These are phyloP conservation scores for Rana temporaria DNA, from an alignment of 2,113 vertebrate genomes.

Conservation along the genomic window DNA sequence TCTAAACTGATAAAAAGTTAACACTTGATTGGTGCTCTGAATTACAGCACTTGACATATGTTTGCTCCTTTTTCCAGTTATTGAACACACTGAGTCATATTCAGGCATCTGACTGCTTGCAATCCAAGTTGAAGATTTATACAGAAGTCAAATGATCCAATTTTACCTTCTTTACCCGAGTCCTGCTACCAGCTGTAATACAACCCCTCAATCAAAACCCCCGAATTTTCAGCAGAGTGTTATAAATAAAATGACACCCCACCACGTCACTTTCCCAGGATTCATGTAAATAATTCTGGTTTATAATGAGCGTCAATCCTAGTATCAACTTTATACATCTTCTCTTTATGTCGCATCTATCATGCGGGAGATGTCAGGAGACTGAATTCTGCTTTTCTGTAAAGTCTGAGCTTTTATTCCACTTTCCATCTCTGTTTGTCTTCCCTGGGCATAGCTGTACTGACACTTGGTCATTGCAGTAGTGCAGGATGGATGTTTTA, in stretches of 20 bases:
- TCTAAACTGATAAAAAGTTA: too few species aligned
- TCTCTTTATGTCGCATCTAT: background rate
- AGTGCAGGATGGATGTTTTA: too few species aligned
- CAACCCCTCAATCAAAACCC: background rate
- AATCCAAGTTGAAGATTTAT: too few species aligned
- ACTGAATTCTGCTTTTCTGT: background rate
- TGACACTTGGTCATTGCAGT: background rate
- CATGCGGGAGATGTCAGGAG: background rate
- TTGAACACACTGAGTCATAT: too few species aligned
- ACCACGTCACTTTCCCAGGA: constrained; percentile 1
- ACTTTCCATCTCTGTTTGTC: background rate
- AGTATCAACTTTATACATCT: constrained; percentile 1
- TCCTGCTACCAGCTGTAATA: background rate
- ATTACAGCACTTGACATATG: too few species aligned
- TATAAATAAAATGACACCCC: constrained; percentile 5
- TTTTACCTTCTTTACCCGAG: too few species aligned
- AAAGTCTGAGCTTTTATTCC: background rate
- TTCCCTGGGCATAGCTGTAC: background rate
- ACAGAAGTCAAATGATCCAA: too few species aligned
- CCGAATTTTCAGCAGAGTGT: background rate
- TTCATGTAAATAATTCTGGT: constrained; percentile 12
- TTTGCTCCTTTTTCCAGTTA: too few species aligned
- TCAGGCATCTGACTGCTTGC: too few species aligned
- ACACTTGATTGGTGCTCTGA: too few species aligned
- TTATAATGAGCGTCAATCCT: background rate